These are phyloP conservation scores for Eledona agricola DNA, from an alignment of 2,888 invertebrate genomes.

Conservation along the genomic window DNA sequence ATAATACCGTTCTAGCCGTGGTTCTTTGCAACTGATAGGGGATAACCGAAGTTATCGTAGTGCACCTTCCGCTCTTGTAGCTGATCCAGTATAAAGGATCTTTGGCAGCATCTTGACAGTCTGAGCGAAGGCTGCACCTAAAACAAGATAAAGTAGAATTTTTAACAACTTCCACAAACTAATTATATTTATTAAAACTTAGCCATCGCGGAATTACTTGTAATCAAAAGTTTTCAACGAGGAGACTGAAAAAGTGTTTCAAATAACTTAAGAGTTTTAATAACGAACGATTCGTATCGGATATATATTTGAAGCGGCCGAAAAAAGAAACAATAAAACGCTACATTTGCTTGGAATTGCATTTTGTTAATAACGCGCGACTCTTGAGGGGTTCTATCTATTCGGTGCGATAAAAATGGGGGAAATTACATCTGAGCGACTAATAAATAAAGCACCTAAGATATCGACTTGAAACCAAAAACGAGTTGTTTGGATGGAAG, in stretches of 20 bases:
- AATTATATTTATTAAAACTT: constrained; percentile 19
- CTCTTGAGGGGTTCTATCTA: constrained; percentile 6
- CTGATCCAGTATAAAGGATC: constrained; percentile 96
- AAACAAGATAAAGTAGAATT: constrained; percentile 29
- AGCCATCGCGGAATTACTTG: constrained; percentile 10
- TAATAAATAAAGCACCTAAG: constrained; percentile 31
- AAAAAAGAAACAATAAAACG: too few species aligned
- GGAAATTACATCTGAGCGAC: constrained; percentile 22
- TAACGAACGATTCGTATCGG: too few species aligned
- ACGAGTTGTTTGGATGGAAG: constrained; percentile 22
- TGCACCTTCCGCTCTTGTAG: constrained; percentile 96
- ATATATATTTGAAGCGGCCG: too few species aligned
- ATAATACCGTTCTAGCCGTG: constrained; percentile 85
- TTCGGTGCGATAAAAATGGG: constrained; percentile 25
- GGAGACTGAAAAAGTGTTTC: constrained; percentile 6
- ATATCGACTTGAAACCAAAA: constrained; percentile 30
- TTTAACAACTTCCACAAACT: too few species aligned
- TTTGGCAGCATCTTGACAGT: constrained; percentile 91
- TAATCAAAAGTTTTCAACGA: constrained; percentile 11
- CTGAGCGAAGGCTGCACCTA: constrained; percentile 87
- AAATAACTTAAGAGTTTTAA: constrained; percentile 15
- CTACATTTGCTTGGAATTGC: constrained; percentile 7
- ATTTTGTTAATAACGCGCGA: constrained; percentile 17
- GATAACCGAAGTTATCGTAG: constrained; percentile 90
- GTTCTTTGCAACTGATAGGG: constrained; percentile 93